These are phyloP conservation scores for Acrobeloides nanus DNA, from an alignment of 2,888 invertebrate genomes.

Conservation along the genomic window DNA sequence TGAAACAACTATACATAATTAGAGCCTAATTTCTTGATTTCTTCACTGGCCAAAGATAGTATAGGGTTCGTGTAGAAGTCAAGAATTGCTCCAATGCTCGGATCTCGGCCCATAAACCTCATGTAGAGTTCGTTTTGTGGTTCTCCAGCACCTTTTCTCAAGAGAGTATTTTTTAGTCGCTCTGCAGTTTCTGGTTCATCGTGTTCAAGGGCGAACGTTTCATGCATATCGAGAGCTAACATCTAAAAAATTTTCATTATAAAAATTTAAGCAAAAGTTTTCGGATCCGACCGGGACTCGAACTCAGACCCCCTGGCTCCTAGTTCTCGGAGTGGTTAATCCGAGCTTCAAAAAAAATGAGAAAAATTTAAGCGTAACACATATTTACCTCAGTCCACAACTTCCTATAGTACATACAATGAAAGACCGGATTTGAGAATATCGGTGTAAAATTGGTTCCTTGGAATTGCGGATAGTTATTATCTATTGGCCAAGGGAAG, in stretches of 20 bases:
- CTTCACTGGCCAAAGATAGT: slow-evolving; percentile 26
- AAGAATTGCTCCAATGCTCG: slow-evolving; percentile 49
- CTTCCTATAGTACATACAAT: slow-evolving; percentile 50
- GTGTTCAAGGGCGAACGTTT: slow-evolving; percentile 46
- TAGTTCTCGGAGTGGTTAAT: too few species aligned
- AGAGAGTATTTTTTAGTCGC: slow-evolving; percentile 40
- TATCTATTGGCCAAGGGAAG: slow-evolving; percentile 67
- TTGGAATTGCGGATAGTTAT: slow-evolving; percentile 77
- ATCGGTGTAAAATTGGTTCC: slow-evolving; percentile 77
- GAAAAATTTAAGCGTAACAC: slow-evolving; percentile 2
- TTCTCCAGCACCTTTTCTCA: slow-evolving; percentile 43
- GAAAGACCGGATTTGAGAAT: slow-evolving; percentile 63
- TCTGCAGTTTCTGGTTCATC: slow-evolving; percentile 45
- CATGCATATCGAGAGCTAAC: slow-evolving; percentile 51
- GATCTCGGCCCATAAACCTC: slow-evolving; percentile 51
- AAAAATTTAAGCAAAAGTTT: too few species aligned
- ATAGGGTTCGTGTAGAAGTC: slow-evolving; percentile 53
- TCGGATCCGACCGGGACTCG: too few species aligned
- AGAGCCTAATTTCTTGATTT: too few species aligned
- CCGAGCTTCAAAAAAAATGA: slow-evolving; percentile 14
- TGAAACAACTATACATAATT: neutral
- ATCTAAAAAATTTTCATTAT: too few species aligned
- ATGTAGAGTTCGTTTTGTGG: slow-evolving; percentile 46
- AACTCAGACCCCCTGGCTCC: too few species aligned
- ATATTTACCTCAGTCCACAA: slow-evolving; percentile 29